Evolutionary conservation across 35 echinoderm and acorn worm genomes (phyloP).

Genomic region (Ophioderma brevispina): DNA sequence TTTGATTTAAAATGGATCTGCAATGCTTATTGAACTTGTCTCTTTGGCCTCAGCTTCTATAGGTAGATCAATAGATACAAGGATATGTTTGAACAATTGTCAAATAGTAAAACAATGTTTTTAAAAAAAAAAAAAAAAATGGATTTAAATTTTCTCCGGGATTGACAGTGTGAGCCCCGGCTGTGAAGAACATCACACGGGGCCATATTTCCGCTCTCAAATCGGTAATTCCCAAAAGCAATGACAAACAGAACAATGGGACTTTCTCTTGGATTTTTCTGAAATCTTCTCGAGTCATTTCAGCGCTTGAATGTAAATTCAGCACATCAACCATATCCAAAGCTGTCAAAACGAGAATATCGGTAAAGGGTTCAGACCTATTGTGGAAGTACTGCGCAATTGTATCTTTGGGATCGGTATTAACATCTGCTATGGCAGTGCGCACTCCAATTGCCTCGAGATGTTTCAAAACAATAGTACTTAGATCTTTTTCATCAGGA

Average conservation of each 20-base stretch:
- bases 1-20: not conserved
- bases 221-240: not conserved
- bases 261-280: not conserved
- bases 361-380: not conserved
- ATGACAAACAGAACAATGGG: not conserved
- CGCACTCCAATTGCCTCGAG: not conserved
- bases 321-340: not conserved
- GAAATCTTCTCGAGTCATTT: not conserved
- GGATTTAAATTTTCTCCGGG: conserved; percentile 18
- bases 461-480: not conserved
- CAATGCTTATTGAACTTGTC: not conserved
- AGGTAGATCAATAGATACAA: conserved; percentile 47
- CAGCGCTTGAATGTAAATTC: not conserved
- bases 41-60: not conserved
- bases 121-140: too few relatives aligned
- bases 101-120: too few relatives aligned
- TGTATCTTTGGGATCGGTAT: not conserved
- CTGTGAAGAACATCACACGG: not conserved
- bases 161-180: not conserved
- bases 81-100: too few relatives aligned
- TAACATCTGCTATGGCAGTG: not conserved
- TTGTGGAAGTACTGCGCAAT: not conserved
- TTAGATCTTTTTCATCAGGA: not conserved
- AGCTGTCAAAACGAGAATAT: not conserved
- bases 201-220: not conserved